These are phyloP conservation scores for Cyprinella venusta DNA, from an alignment of 2,797 vertebrate species.

Conservation along the genomic window DNA sequence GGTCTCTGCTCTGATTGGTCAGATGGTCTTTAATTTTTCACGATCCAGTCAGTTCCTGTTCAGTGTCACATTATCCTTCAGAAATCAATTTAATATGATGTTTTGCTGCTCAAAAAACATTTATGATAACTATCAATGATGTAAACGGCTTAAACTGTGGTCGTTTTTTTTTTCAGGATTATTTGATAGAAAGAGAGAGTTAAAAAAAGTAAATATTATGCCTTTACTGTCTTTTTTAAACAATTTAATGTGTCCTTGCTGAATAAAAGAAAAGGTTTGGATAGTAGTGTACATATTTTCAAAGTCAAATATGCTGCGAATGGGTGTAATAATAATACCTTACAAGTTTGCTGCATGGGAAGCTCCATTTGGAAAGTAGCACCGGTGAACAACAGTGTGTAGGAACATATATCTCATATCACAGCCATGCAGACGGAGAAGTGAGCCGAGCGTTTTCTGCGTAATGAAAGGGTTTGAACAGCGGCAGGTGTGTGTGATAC, in stretches of 20 bases:
- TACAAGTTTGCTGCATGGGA: too few relatives aligned
- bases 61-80: neutral
- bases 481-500: conserved; percentile 47
- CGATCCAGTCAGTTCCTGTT: neutral
- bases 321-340: neutral
- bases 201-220: neutral
- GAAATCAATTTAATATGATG: neutral
- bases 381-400: neutral
- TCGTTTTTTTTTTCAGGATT: neutral
- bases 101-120: too few relatives aligned
- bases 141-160: neutral
- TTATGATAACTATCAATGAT: too few relatives aligned
- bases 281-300: neutral
- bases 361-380: neutral
- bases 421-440: conserved; percentile 18
- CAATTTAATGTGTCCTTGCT: neutral
- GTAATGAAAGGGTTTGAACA: conserved; percentile 37
- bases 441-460: neutral
- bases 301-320: neutral
- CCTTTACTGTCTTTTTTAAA: neutral
- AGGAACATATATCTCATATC: conserved; percentile 17
- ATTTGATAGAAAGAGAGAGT: neutral
- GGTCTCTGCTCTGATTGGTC: too few relatives aligned
- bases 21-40: neutral
- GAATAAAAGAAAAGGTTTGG: neutral